Conservation (phyloP, 2,888 invertebrate genomes). For the Cremastinae sp. region DNA sequence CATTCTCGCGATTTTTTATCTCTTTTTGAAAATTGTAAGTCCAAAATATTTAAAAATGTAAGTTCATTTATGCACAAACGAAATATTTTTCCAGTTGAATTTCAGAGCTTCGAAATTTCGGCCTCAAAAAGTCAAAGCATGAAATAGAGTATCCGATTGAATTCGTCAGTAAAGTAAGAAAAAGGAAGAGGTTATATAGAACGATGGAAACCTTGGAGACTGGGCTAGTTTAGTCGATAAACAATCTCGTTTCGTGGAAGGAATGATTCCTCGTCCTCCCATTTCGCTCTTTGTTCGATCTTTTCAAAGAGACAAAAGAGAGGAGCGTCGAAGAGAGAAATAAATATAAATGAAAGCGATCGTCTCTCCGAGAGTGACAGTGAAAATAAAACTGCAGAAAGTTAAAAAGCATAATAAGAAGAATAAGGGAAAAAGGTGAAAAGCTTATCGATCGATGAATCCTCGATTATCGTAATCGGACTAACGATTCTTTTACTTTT, state of each 20-base stretch:
- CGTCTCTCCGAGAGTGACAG: neutral
- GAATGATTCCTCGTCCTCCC: slow-evolving; percentile 49
- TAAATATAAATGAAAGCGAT: slow-evolving; percentile 15
- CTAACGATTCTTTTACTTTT: slow-evolving; percentile 57
- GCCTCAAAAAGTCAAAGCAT: too few species aligned
- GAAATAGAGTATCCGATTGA: too few species aligned
- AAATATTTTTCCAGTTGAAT: too few species aligned
- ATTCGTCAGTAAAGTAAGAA: too few species aligned
- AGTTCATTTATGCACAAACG: too few species aligned
- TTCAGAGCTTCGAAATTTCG: too few species aligned
- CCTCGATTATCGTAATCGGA: slow-evolving; percentile 60
- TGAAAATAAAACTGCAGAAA: neutral
- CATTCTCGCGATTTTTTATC: too few species aligned
- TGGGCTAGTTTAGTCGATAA: slow-evolving; percentile 59
- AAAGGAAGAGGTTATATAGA: slow-evolving; percentile 11
- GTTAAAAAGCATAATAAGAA: neutral
- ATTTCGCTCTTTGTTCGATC: slow-evolving; percentile 44
- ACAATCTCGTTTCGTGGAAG: slow-evolving; percentile 42
- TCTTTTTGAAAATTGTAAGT: too few species aligned
- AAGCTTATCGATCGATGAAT: slow-evolving; percentile 46
- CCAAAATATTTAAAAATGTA: too few species aligned
- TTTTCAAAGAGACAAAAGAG: slow-evolving; percentile 9
- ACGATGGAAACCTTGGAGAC: slow-evolving; percentile 56
- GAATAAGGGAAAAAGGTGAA: slow-evolving; percentile 28
- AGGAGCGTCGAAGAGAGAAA: slow-evolving; percentile 15